Evolutionary conservation across 2,888 invertebrate genomes (phyloP).

Genomic region (Thymelicus acteon): DNA sequence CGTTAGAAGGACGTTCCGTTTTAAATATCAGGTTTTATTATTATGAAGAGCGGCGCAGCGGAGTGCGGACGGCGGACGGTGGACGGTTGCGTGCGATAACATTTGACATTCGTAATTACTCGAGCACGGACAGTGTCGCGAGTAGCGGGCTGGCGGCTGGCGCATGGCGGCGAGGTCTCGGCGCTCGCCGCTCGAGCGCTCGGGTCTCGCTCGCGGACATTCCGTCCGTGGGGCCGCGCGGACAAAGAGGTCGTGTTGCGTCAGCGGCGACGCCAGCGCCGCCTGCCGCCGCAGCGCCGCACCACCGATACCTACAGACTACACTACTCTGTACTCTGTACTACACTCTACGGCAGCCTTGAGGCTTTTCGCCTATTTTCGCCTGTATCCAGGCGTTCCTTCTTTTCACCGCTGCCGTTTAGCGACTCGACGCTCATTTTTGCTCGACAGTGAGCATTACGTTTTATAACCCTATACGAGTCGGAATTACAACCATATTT

Average conservation of each 20-base stretch:
- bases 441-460: constrained; percentile 7
- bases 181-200: too few species aligned
- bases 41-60: constrained; percentile 85
- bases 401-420: constrained; percentile 20
- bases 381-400: constrained; percentile 26
- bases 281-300: constrained; percentile 43
- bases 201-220: constrained; percentile 44
- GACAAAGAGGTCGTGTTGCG: constrained; percentile 83
- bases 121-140: constrained; percentile 69
- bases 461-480: constrained; percentile 5
- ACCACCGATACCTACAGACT: constrained; percentile 47
- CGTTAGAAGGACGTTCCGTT: constrained; percentile 86
- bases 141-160: constrained; percentile 59
- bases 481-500: constrained; percentile 9
- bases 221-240: constrained; percentile 59
- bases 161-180: constrained; percentile 55
- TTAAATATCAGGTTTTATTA: constrained; percentile 86
- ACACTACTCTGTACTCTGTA: too few species aligned
- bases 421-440: neutral
- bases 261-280: constrained; percentile 58
- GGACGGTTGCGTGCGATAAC: constrained; percentile 85
- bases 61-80: constrained; percentile 79
- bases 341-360: constrained; percentile 70
- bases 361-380: constrained; percentile 67
- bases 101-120: constrained; percentile 85